These are phyloP conservation scores for Pseudopleuronectes americanus DNA, from an alignment of 2,797 vertebrate species.

Conservation along the genomic window DNA sequence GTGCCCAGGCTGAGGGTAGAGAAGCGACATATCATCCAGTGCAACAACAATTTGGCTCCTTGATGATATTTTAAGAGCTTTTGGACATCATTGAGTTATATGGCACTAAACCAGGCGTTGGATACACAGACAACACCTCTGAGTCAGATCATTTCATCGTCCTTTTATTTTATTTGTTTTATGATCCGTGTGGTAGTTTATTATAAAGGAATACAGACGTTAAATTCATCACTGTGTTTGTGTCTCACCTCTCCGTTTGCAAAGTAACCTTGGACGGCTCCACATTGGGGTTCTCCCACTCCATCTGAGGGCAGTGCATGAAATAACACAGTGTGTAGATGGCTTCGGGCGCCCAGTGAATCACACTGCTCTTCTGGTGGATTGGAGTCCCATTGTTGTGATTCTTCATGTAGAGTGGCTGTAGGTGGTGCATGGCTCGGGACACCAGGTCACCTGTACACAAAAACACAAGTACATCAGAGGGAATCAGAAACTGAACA, in stretches of 20 bases:
- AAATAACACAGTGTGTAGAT: constrained; percentile 98
- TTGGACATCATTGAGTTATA: no score
- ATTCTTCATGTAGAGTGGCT: constrained; percentile 92
- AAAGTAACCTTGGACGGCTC: constrained; percentile 95
- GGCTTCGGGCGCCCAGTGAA: constrained; percentile 96
- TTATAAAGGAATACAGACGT: neutral
- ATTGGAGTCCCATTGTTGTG: constrained; percentile 91
- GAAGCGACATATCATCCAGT: no score
- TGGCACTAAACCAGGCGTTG: no score
- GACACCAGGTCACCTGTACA: constrained; percentile 93
- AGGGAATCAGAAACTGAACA: constrained; percentile 13
- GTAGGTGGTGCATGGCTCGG: constrained; percentile 95
- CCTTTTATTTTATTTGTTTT: no score
- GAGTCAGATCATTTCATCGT: no score
- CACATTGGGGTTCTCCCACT: constrained; percentile 97
- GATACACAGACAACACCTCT: no score
- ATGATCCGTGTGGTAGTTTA: no score
- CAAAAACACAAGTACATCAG: constrained; percentile 2
- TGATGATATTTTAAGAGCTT: no score
- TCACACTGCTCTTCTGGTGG: constrained; percentile 89
- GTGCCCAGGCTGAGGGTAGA: no score
- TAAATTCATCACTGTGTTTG: neutral
- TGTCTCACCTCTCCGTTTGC: constrained; percentile 92
- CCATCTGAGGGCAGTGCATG: constrained; percentile 98
- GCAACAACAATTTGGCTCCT: no score